Percentiles rank a stretch among this genome's conserved stretches.
phyloP scores from a whole-genome alignment of 2,888 invertebrate genomes.

The Thalpophila matura region DNA sequence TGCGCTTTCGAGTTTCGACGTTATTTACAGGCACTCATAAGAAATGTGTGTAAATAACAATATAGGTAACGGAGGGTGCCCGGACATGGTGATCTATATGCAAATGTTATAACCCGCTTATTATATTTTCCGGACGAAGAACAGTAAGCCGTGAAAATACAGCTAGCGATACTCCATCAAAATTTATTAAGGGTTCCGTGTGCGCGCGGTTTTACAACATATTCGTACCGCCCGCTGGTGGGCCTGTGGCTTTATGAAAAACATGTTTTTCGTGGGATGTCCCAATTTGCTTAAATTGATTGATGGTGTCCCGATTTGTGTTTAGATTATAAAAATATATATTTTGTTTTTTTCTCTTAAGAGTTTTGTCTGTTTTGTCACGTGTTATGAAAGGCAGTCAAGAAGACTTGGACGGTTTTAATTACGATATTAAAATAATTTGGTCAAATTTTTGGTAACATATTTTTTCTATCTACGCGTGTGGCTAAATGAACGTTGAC shows the following conservation, averaged over 20 bases:
- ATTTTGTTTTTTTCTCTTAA: constrained; percentile 4
- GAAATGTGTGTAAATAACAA: constrained; percentile 81
- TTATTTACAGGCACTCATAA: constrained; percentile 82
- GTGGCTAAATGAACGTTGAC: constrained; percentile 17
- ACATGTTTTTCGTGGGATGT: constrained; percentile 70
- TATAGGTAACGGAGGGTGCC: constrained; percentile 72
- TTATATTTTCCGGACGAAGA: constrained; percentile 85
- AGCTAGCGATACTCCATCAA: constrained; percentile 81
- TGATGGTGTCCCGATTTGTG: constrained; percentile 52
- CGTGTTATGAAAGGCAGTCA: constrained; percentile 5
- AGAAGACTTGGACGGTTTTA: neutral
- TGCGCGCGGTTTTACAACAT: constrained; percentile 70
- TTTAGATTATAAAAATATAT: constrained; percentile 41
- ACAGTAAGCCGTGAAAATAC: constrained; percentile 82
- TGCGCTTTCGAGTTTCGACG: constrained; percentile 62
- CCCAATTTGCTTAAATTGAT: constrained; percentile 68
- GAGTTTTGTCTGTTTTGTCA: constrained; percentile 12
- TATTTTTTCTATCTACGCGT: constrained; percentile 28
- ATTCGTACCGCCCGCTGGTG: constrained; percentile 46
- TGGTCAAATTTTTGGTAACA: constrained; percentile 6
- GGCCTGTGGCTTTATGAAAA: constrained; percentile 67
- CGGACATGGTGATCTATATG: constrained; percentile 88
- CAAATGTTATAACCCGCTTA: constrained; percentile 90
- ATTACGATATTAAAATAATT: neutral
- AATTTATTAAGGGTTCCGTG: constrained; percentile 79